Conservation (phyloP, 2,888 invertebrate species). For the Yponomeuta sedellus region DNA sequence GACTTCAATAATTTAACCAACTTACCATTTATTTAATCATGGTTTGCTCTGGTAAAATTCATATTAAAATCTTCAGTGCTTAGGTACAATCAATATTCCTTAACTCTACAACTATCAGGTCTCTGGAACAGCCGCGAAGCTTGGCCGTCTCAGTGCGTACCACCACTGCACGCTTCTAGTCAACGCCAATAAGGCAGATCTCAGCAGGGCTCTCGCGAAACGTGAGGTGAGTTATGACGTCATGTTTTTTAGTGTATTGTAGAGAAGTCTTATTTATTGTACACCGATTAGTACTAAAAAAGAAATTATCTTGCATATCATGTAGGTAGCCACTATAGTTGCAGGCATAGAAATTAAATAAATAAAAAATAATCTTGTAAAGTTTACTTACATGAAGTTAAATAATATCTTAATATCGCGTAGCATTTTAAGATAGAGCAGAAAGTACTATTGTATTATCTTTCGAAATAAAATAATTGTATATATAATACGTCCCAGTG, state of each 20-base stretch:
- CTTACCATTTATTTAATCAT: no score
- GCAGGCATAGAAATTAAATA: background rate
- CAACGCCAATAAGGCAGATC: conserved; percentile 85
- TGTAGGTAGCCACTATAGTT: background rate
- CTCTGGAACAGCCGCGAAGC: conserved; percentile 96
- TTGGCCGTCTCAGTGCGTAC: conserved; percentile 92
- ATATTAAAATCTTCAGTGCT: background rate
- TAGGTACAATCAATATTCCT: conserved; percentile 24
- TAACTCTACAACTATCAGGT: conserved; percentile 75
- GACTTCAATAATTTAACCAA: no score
- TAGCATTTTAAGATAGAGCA: no score
- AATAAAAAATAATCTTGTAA: no score
- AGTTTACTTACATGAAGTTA: no score
- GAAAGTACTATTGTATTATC: no score
- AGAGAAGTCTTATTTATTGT: background rate
- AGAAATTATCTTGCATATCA: no score
- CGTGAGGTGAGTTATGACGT: conserved; percentile 78
- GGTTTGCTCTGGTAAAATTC: no score
- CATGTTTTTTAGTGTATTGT: background rate
- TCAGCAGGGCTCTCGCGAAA: conserved; percentile 83
- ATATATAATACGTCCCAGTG: no score
- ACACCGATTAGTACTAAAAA: background rate
- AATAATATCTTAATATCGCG: no score
- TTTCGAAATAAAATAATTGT: no score
- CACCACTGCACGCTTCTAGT: conserved; percentile 98